Conservation (phyloP, 2,888 invertebrate genomes). For the Cephus runcator region DNA sequence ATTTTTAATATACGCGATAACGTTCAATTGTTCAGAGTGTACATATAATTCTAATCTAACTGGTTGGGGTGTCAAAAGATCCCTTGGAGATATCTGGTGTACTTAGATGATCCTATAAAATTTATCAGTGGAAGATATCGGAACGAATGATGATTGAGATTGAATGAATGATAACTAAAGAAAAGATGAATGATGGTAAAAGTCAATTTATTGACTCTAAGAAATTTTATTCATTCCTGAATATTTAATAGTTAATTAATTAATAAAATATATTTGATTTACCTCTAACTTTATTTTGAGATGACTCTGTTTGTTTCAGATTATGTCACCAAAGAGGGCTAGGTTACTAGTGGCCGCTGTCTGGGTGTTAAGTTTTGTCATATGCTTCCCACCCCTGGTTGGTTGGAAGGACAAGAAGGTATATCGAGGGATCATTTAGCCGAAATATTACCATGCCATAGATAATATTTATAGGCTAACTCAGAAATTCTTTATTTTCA, state of each 20-base stretch:
- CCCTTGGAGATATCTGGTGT: background rate
- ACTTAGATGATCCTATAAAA: background rate
- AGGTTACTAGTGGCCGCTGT: constrained; percentile 89
- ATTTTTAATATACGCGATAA: background rate
- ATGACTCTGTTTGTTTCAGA: constrained; percentile 61
- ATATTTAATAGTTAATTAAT: background rate
- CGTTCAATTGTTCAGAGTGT: background rate
- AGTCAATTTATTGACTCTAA: background rate
- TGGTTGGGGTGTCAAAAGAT: background rate
- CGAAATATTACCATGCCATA: background rate
- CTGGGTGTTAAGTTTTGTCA: constrained; percentile 95
- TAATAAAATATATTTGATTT: background rate
- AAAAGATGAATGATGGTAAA: background rate
- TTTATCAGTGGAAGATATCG: background rate
- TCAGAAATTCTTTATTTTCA: constrained; percentile 17
- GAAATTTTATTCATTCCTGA: background rate
- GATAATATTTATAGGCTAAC: background rate
- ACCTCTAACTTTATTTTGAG: background rate
- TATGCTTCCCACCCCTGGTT: constrained; percentile 95
- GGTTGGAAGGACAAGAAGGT: constrained; percentile 88
- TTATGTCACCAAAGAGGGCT: constrained; percentile 86
- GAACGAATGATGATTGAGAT: background rate
- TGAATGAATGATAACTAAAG: background rate
- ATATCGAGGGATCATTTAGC: constrained; percentile 43
- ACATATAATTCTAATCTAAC: background rate